Conservation (phyloP, 2,888 invertebrate genomes). For the Pheosia gnoma region DNA sequence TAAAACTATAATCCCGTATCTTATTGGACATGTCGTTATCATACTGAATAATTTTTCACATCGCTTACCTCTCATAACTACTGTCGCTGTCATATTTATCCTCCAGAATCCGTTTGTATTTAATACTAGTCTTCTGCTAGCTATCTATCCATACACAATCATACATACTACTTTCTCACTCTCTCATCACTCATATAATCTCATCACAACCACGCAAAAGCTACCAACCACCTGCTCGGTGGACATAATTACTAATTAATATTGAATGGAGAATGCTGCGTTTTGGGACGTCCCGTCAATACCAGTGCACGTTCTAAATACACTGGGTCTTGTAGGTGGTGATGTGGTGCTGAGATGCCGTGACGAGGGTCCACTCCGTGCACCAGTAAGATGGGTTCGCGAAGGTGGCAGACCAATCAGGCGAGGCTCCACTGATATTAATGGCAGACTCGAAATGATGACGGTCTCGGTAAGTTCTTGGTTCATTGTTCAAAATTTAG, state of each 20-base stretch:
- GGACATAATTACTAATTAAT: neutral
- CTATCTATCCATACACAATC: too few species aligned
- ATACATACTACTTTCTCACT: neutral
- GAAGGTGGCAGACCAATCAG: constrained; percentile 90
- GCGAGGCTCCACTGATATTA: constrained; percentile 87
- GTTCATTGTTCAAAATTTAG: too few species aligned
- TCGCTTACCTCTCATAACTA: too few species aligned
- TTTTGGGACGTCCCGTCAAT: constrained; percentile 11
- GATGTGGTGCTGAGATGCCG: constrained; percentile 97
- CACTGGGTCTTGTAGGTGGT: constrained; percentile 84
- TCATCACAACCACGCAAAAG: neutral
- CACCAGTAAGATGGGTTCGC: constrained; percentile 89
- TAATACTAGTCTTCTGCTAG: too few species aligned
- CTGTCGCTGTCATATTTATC: too few species aligned
- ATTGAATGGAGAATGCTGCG: constrained; percentile 20
- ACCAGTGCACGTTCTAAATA: constrained; percentile 10
- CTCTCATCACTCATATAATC: too few species aligned
- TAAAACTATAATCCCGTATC: too few species aligned
- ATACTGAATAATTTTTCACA: too few species aligned
- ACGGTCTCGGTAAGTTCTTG: constrained; percentile 86
- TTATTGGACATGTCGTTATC: too few species aligned
- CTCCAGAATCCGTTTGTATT: too few species aligned
- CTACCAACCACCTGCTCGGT: too few species aligned
- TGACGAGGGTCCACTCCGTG: constrained; percentile 92
- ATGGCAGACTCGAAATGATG: constrained; percentile 94